These are phyloP conservation scores for Acanthurus leucopareius DNA, from an alignment of 2,797 vertebrate species.

Conservation along the genomic window DNA sequence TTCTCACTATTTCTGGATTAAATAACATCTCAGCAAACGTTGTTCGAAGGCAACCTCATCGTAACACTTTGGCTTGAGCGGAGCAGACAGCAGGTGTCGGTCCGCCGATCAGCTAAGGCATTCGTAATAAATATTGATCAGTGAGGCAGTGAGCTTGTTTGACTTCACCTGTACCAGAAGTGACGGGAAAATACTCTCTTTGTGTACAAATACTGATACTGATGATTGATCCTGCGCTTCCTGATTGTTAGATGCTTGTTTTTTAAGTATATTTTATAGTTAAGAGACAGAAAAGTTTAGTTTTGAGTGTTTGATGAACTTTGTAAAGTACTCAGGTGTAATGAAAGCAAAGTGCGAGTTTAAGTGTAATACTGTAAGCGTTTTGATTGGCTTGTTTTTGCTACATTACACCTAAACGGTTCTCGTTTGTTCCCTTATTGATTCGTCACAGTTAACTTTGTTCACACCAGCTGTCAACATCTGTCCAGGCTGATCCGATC, in stretches of 20 bases:
- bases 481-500: too few relatives aligned
- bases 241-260: slow-evolving; percentile 1
- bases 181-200: neutral
- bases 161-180: neutral
- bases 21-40: slow-evolving; percentile 3
- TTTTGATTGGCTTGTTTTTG: neutral
- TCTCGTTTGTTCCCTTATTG: neutral
- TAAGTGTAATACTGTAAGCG: neutral
- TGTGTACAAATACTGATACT: neutral
- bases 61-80: slow-evolving; percentile 31
- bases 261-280: neutral
- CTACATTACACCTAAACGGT: neutral
- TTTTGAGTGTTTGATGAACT: too few relatives aligned
- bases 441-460: neutral
- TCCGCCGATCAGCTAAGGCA: slow-evolving; percentile 29
- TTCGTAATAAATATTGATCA: slow-evolving; percentile 12
- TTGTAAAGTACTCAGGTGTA: slow-evolving; percentile 12
- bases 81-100: neutral
- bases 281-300: neutral
- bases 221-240: slow-evolving; percentile 22
- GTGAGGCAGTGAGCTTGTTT: neutral
- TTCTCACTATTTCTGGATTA: neutral
- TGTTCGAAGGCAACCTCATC: slow-evolving; percentile 39
- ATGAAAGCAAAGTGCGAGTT: slow-evolving; percentile 26
- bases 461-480: too few relatives aligned